A percentile compares a stretch with the other conserved stretches of the same genome.
Conservation (phyloP, 2,888 invertebrate species). For the Sicus ferrugineus region DNA sequence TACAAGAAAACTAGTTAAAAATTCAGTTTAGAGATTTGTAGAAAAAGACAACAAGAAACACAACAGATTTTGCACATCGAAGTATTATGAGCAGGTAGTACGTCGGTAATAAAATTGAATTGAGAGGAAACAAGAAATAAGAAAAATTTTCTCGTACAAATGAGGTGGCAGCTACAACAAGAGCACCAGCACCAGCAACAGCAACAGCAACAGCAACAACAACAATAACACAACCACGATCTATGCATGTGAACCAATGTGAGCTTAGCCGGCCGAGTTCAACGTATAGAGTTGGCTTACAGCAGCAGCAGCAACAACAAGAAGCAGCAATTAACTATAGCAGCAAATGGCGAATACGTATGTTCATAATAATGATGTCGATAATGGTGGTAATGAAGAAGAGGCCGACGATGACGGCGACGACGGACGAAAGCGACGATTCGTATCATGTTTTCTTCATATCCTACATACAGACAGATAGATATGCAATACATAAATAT, state of each 20-base stretch:
- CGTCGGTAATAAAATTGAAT: slow-evolving; percentile 5
- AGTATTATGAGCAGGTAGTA: background rate
- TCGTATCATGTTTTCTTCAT: slow-evolving; percentile 13
- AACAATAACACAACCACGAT: background rate
- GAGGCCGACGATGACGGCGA: slow-evolving; percentile 6
- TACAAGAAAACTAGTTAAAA: background rate
- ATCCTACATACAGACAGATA: slow-evolving; percentile 25
- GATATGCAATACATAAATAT: slow-evolving; percentile 32
- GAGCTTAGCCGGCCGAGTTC: slow-evolving; percentile 14
- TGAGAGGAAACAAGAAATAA: slow-evolving; percentile 8
- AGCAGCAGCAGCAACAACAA: background rate
- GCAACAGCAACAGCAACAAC: background rate
- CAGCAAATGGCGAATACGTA: slow-evolving; percentile 32
- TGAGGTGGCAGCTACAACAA: slow-evolving; percentile 23
- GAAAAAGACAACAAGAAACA: background rate
- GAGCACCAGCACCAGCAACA: background rate
- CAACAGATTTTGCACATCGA: background rate
- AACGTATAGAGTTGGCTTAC: slow-evolving; percentile 1
- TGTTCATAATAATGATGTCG: slow-evolving; percentile 6
- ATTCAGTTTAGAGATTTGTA: background rate
- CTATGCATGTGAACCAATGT: slow-evolving; percentile 5
- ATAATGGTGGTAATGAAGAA: slow-evolving; percentile 22
- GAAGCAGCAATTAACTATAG: slow-evolving; percentile 32
- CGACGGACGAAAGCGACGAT: slow-evolving; percentile 9
- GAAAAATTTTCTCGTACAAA: slow-evolving; percentile 26